phyloP scores from a whole-genome alignment of 2,113 vertebrate species.

The Cettia cetti region DNA sequence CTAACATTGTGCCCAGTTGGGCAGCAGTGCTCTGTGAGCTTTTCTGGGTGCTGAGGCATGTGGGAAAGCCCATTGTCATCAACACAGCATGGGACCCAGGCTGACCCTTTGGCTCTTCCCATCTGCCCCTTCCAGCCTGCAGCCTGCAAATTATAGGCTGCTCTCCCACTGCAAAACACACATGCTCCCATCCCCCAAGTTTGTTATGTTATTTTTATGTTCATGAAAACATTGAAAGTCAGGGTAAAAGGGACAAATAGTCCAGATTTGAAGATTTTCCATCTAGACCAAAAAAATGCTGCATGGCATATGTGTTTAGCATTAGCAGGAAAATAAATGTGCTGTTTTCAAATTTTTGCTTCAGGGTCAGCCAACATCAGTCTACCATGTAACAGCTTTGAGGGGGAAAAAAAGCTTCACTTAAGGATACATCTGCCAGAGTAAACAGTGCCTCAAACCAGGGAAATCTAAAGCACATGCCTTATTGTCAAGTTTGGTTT shows the following conservation, averaged over 20 bases:
- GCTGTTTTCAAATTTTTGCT: constrained; percentile 71
- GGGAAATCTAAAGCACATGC: constrained; percentile 76
- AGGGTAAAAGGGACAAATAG: constrained; percentile 58
- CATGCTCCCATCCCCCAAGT: background rate
- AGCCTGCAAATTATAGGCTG: constrained; percentile 25
- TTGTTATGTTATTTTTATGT: constrained; percentile 28
- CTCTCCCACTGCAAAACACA: background rate
- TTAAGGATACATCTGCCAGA: constrained; percentile 68
- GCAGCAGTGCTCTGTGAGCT: background rate
- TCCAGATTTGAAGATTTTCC: constrained; percentile 58
- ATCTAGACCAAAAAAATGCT: constrained; percentile 54
- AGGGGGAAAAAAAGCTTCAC: constrained; percentile 56
- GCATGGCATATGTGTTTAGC: constrained; percentile 63
- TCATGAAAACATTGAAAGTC: constrained; percentile 29
- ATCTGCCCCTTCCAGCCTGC: background rate
- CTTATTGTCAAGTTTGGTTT: constrained; percentile 74
- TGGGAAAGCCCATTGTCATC: background rate
- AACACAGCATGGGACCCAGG: rapidly evolving
- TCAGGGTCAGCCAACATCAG: constrained; percentile 66
- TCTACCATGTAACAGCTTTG: constrained; percentile 70
- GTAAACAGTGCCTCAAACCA: constrained; percentile 74
- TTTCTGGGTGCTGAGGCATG: background rate
- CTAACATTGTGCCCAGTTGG: background rate
- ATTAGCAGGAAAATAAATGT: constrained; percentile 72
- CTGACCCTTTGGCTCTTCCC: background rate